Base-by-base conservation (phyloP, 2,888 invertebrate species). In the Oxyteleia sp. region DNA sequence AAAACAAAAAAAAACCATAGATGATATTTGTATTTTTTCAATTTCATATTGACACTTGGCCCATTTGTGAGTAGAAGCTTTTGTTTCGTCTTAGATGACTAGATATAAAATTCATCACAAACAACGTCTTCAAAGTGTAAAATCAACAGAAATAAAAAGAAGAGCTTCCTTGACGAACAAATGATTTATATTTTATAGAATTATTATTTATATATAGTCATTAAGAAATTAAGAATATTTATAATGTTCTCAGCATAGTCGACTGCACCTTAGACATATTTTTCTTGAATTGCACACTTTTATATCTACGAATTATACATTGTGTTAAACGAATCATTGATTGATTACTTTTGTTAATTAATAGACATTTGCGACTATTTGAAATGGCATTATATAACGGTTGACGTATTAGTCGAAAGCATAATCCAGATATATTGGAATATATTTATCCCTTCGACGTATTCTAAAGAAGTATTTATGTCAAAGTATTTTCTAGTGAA, bases 1-100 rank as follows among this genome's bases (percentile, higher is more conserved):
- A 51, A 64, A 13, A 41, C 57, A 47, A 29, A 59, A 51, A 64
- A 13, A 41, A 64, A 47, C 13, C 8, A 41, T 63, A 72, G 71
- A 74, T 47, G 35, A 35, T 26, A 53, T 83, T 79, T 75, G 79
- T 83, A 79, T 83, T 83, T 83, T 83, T 83, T 55, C 79, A 83
- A 83, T 83, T 83, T 83, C 75, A 79, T 79, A 83, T 69, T 16
- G 29, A 72, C 63, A 29, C 41, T 13, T 57, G 49, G 47, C 47
- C 59, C 5, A 49, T 66, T 41, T 55, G 20, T 18, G 20, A 32
- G 29, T 43, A 63, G 43, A 59, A 8, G 32, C 32, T 47, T 71
- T 57, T 47, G 7, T 41, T 72, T 47, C 18, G 7, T 41, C 13
- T 16, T 38, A 35, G 16, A 74, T 13, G 26, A 66, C 10, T 38